These are phyloP conservation scores for Glaucomys volans DNA, from an alignment of 2,113 vertebrate genomes.

Conservation along the genomic window DNA sequence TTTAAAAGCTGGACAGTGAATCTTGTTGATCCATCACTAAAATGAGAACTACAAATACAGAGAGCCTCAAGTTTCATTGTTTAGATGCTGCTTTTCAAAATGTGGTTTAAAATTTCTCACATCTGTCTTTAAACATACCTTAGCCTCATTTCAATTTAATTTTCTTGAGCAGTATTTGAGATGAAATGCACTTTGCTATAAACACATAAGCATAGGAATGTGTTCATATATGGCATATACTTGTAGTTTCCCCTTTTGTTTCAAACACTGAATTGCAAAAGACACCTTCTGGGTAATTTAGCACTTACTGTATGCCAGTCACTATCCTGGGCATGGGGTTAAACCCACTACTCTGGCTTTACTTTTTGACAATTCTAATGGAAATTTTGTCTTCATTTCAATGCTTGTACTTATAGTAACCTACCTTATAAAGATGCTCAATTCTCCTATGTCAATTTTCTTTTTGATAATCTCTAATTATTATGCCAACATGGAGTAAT, in stretches of 20 bases:
- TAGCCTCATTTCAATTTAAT: constrained; percentile 48
- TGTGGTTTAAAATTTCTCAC: constrained; percentile 47
- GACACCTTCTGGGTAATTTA: constrained; percentile 22
- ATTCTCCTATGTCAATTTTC: background rate
- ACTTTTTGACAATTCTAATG: constrained; percentile 33
- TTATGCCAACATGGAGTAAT: constrained; percentile 40
- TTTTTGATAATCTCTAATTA: constrained; percentile 56
- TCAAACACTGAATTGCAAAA: constrained; percentile 48
- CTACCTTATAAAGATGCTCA: background rate
- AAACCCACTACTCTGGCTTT: background rate
- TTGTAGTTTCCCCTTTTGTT: background rate
- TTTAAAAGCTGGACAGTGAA: background rate
- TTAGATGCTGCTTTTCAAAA: constrained; percentile 59
- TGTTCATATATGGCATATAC: background rate
- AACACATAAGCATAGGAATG: background rate
- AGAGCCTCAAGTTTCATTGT: constrained; percentile 33
- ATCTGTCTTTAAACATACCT: constrained; percentile 50
- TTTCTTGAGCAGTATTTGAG: constrained; percentile 49
- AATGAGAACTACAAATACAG: constrained; percentile 11
- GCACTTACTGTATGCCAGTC: background rate
- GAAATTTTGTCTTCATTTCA: background rate
- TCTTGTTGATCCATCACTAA: constrained; percentile 46
- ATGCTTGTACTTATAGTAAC: constrained; percentile 39
- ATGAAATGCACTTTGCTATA: background rate
- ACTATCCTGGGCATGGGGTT: background rate